phyloP scores from a whole-genome alignment of 2,888 invertebrate genomes.

The Zeuzera pyrina region DNA sequence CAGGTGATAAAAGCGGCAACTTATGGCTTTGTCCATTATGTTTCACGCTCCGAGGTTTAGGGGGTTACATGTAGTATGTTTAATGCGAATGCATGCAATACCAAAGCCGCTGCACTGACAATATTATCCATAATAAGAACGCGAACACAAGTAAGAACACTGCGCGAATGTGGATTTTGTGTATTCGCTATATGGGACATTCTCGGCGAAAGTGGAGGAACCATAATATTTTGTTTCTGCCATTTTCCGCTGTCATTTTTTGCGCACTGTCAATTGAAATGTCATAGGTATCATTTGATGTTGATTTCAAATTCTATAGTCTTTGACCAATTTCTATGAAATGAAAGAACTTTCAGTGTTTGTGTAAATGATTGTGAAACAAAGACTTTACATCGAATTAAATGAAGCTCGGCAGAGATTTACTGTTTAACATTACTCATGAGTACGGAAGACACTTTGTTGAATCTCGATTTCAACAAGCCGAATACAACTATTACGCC shows the following conservation, averaged over 20 bases:
- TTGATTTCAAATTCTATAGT: conserved; percentile 28
- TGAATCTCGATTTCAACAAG: conserved; percentile 77
- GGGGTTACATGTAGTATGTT: too few relatives aligned
- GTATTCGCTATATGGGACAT: too few relatives aligned
- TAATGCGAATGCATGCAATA: too few relatives aligned
- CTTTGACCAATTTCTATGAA: conserved; percentile 35
- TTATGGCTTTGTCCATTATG: too few relatives aligned
- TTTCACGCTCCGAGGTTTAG: too few relatives aligned
- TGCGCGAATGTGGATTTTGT: too few relatives aligned
- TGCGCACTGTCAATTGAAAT: not conserved
- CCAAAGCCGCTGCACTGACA: too few relatives aligned
- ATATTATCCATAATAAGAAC: too few relatives aligned
- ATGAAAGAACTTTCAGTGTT: conserved; percentile 46
- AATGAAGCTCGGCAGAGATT: conserved; percentile 66
- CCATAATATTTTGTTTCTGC: too few relatives aligned
- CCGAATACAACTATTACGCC: conserved; percentile 50
- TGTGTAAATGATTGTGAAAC: conserved; percentile 69
- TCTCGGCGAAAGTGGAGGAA: too few relatives aligned
- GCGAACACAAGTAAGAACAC: too few relatives aligned
- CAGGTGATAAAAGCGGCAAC: too few relatives aligned
- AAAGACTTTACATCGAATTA: conserved; percentile 66
- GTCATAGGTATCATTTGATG: not conserved
- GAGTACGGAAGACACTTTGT: conserved; percentile 76
- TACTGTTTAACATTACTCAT: conserved; percentile 67
- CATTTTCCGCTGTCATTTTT: not conserved